Evolutionary conservation across 2,113 vertebrate genomes (phyloP), one percentile per base, ranked within the genome.

Genomic region (Dicentrarchus labrax): DNA sequence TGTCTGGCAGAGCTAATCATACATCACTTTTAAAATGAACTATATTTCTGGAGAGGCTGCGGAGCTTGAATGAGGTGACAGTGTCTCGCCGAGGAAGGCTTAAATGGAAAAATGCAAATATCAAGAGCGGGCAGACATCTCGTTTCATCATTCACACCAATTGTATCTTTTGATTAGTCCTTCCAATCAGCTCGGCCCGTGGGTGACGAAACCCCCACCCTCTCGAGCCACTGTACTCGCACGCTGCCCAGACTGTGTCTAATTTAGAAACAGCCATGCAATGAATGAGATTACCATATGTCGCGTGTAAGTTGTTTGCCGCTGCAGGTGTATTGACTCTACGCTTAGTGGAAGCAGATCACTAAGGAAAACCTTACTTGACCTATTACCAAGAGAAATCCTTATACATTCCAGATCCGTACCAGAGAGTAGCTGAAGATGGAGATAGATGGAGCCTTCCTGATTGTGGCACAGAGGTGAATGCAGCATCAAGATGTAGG

Each of bases 1-100:
- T 61, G 78, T 72, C 82, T 82, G 78, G 65, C 77, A 77, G 75
- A 89, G 85, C 91, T 91, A 92, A 92, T 92, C 91, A 92, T 83
- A 91, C 85, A 88, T 93, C 88, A 82, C 77, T 86, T 73, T 81
- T 84, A 62, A 85, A 88, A 87, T 87, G 76, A 91, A 85, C 64
- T 80, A 57, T 62, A 59, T 83, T 86, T 88, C 72, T 6, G 67
- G 67, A 89, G 76, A 77, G 48, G 85, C 81, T 51, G 85, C 30
- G 0, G 48, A 59, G 78, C 78, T 67, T 39, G 68, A 78, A 84
- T 71, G 77, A 87, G 66, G 76, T 73, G 86, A 78, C 19, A 39
- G 66, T 56, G 72, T 83, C 72, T 86, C 48, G 2, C 24, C 30
- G 78, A 82, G 73, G 61, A 72, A n/a, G 70, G 83, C 74, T 77